A percentile compares a stretch with the other conserved stretches of the same genome.
Conservation (phyloP, 2,797 vertebrate species). For the Gastrophryne carolinensis region DNA sequence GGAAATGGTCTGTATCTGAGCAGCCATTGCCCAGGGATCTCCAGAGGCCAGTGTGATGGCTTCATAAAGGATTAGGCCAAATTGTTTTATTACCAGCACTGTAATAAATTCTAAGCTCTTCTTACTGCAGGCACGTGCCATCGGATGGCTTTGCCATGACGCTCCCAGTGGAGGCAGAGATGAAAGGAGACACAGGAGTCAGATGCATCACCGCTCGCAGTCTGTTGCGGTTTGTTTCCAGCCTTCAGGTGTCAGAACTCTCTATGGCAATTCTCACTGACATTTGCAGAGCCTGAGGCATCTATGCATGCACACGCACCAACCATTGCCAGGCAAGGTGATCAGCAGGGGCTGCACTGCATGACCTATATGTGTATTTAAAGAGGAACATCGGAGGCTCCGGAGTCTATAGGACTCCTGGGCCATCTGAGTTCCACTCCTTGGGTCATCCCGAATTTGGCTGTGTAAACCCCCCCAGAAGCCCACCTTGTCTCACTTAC, state of each 20-base stretch:
- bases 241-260: not conserved
- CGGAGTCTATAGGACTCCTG: too few species aligned
- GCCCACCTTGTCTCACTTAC: too few species aligned
- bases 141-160: too few species aligned
- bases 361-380: too few species aligned
- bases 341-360: too few species aligned
- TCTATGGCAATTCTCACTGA: not conserved
- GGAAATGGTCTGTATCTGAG: too few species aligned
- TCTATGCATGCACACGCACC: not conserved
- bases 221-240: not conserved
- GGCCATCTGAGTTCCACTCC: too few species aligned
- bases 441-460: too few species aligned
- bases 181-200: not conserved
- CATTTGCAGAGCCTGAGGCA: not conserved
- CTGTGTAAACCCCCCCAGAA: too few species aligned
- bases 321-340: too few species aligned
- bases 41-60: not conserved
- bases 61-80: not conserved
- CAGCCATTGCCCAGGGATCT: too few species aligned
- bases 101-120: not conserved
- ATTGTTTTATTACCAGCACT: not conserved
- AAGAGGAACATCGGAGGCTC: too few species aligned
- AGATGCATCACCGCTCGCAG: not conserved
- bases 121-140: not conserved
- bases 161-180: not conserved